Evolutionary conservation across 2,797 vertebrate genomes (phyloP), one percentile per base, ranked within the genome.

Genomic region (Gymnoscopelus microlampas): DNA sequence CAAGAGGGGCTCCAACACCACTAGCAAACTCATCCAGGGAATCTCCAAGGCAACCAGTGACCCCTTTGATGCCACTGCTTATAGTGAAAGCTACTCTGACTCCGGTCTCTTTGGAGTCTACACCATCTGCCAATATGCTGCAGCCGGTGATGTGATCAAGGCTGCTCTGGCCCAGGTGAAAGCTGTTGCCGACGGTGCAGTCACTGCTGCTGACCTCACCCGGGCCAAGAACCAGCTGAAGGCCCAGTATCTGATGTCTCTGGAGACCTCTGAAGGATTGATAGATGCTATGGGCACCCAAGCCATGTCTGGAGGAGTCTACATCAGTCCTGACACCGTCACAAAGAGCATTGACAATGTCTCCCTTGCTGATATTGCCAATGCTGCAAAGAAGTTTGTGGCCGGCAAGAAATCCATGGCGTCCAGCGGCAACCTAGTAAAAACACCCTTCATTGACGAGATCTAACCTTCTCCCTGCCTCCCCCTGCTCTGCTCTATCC

Each of bases 81-180:
- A 98, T 84, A 97, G 95, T 65, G 91, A 91, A 13, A 95, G 88
- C 85, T 99, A 98, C 89, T 95, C 95, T 0, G 98, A 99, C 89
- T 97, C 96, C 35, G 98, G 97, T 44, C 95, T 99, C 53, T 99
- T 99, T 68, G 98, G 98, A 12, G 54, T 99, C 73, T 98, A 97
- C 63, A 94, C 94, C 19, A 89, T 99, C 81, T 95, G 94, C 1
- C 97, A 97, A 83, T 88, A 92, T 76, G 73, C 90, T 54, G 82
- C 78, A 68, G 85, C 94, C 68, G 88, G 84, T 39, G 95, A 96
- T 71, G 98, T 99, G 49, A 94, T 99, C 77, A 96, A 91, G 74
- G 94, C 96, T 5, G 97, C 97, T 62, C 54, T 98, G 26, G 90
- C 89, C 60, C 93, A 99, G 88, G 89, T 98, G 47, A 95, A 95